Evolutionary conservation across 2,797 vertebrate species (phyloP), one percentile per base, ranked within the genome.

Genomic region (Melanogrammus aeglefinus): DNA sequence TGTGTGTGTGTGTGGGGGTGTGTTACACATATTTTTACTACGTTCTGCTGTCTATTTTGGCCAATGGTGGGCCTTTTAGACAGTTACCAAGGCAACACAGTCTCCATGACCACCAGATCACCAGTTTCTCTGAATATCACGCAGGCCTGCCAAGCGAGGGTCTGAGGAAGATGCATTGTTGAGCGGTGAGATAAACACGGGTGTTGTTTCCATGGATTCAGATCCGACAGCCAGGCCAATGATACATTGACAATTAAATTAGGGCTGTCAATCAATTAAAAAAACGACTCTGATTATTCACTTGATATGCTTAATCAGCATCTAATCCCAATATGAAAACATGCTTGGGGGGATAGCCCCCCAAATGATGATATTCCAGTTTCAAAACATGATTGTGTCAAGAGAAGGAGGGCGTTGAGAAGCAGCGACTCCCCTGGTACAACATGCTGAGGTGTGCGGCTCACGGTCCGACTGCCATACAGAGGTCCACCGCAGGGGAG

Each of bases 41-140:
- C n/a, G 38, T 16, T 0, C 73, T 75, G 24, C 73, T 27, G 72
- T 79, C 75, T 75, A 80, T 63, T 80, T 73, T 77, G 57, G 79
- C 73, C 75, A 27, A 51, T 71, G 2, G 24, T 31, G 63, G 31
- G 7, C 39, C 75, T 81, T 77, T 47, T 57, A 73, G 70, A 85
- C 35, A 66, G 80, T 84, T 82, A 76, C 87, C 79, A 78, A 21
- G 82, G 84, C 78, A 87, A 84, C 82, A 76, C 27, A 38, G 76
- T 77, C 77, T 83, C 63, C 72, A 33, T 39, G 47, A 35, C 75
- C 31, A 74, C 75, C 21, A 1, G 72, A 71, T 74, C 38, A 41
- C 73, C 24, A 36, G 73, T 41, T 74, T 9, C 24, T 39, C 38
- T 74, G 69, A 71, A 71, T 71, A 31, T 74, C 36, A 73, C 16